phyloP scores from a whole-genome alignment of 53 echinoderm and acorn worm genomes.

The Hippasteria phrygiana region DNA sequence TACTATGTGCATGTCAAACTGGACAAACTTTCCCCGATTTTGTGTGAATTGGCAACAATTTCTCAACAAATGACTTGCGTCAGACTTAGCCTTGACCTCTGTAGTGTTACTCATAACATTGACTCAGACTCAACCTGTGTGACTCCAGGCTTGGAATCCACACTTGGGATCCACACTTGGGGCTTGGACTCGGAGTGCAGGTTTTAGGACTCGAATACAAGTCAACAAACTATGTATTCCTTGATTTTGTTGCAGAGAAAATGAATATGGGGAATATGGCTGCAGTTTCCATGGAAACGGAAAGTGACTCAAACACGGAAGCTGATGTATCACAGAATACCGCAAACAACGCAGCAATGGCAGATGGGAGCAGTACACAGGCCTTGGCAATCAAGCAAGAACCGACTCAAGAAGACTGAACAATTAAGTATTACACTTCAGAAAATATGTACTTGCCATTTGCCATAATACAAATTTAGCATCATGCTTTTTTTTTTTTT shows the following conservation, averaged over 20 bases:
- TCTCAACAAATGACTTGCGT: background rate
- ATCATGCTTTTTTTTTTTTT: no score
- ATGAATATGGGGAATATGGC: background rate
- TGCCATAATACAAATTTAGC: no score
- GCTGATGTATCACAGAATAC: background rate
- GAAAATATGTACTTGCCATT: no score
- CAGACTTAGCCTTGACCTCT: background rate
- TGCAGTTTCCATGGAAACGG: slow-evolving; percentile 20
- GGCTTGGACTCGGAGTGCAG: no score
- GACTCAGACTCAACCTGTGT: no score
- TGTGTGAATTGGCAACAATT: background rate
- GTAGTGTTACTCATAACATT: no score
- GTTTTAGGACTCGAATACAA: no score
- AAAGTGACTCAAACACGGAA: background rate
- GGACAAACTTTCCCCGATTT: no score
- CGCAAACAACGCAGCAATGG: background rate
- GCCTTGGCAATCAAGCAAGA: slow-evolving; percentile 29
- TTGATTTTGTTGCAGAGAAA: background rate
- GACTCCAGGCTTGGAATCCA: no score
- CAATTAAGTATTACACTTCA: background rate
- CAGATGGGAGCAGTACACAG: background rate
- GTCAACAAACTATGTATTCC: no score
- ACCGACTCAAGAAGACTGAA: slow-evolving; percentile 20
- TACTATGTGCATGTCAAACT: no score
- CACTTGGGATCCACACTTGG: no score